Evolutionary conservation across 2,113 vertebrate species (phyloP), one percentile per base, ranked within the genome.

Genomic region (Semicossyphus pulcher): DNA sequence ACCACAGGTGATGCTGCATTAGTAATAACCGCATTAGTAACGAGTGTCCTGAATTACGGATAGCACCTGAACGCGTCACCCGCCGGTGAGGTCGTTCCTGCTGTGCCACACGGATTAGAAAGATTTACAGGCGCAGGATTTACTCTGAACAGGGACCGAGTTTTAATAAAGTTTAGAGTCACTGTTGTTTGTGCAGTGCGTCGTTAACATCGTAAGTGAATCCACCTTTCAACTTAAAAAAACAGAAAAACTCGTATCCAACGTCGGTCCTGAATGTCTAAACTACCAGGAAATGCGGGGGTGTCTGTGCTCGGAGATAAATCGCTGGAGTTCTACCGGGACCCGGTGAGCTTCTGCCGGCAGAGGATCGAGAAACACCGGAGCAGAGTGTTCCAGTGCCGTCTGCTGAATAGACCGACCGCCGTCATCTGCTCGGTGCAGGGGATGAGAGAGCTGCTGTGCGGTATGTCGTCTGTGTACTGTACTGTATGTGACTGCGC

Each of bases 301-400:
- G 74, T 86, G 8, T 65, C 89, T 34, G 47, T 92, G 78, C 75
- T 93, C 11, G 87, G 90, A 4, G 91, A 92, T 72, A 91, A 89
- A 39, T 90, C 91, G 5, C 41, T 93, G 64, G 91, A 93, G 41
- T 93, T 93, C 26, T 93, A 92, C 77, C 81, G 87, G 54, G 90
- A 92, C 54, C 90, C 91, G 48, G 76, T 91, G 75, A 61, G 36
- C 52, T 92, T 93, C 80, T 92, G 77, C 66, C 65, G 44, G 59
- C 80, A 76, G 37, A 78, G 74, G 76, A 66, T 89, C 10, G 81
- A 91, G 23, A 91, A 85, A 45, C 84, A 91, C 81, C 56, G 78
- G 23, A 72, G 85, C 47, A 74, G 92, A 69, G 80, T 89, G 49
- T 92, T 93, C 39, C 81, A 81, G 53, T 67, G 83, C 61, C 86